Evolutionary conservation across 2,888 invertebrate genomes (phyloP).

Genomic region (Drosophila eohydei): DNA sequence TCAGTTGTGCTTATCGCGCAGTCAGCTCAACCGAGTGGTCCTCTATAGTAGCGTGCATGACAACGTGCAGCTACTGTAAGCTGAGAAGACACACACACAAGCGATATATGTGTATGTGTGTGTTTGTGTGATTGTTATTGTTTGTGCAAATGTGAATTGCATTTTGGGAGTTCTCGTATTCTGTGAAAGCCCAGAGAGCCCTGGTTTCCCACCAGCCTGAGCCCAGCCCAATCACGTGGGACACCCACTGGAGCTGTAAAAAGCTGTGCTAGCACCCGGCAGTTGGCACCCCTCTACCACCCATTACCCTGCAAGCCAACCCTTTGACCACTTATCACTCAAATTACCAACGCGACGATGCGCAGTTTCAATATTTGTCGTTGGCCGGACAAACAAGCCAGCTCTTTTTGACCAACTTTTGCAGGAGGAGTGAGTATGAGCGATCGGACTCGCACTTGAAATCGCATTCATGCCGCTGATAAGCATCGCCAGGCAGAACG

Average conservation of each 20-base stretch:
- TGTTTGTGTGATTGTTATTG: conserved; percentile 10
- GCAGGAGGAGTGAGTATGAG: conserved; percentile 10
- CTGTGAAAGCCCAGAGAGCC: conserved; percentile 11
- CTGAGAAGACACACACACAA: neutral
- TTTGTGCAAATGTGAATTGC: conserved; percentile 4
- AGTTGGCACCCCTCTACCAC: neutral
- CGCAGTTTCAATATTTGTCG: conserved; percentile 59
- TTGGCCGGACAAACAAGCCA: conserved; percentile 37
- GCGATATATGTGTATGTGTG: neutral
- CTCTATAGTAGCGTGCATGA: conserved; percentile 19
- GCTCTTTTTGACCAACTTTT: conserved; percentile 67
- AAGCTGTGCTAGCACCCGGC: neutral
- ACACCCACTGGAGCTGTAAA: conserved; percentile 21
- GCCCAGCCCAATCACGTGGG: conserved; percentile 29
- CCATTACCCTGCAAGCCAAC: too few relatives aligned
- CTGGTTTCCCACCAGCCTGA: conserved; percentile 13
- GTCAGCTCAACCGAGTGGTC: conserved; percentile 14
- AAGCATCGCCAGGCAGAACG: conserved; percentile 26
- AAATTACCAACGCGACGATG: conserved; percentile 46
- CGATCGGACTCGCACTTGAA: conserved; percentile 35
- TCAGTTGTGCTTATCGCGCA: conserved; percentile 18
- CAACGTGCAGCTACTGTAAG: conserved; percentile 35
- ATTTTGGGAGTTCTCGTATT: conserved; percentile 17
- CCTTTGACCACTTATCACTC: conserved; percentile 30
- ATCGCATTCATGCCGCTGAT: conserved; percentile 37